Evolutionary conservation across 2,888 invertebrate genomes (phyloP).

Genomic region (Hirtodrosophila confusa): DNA sequence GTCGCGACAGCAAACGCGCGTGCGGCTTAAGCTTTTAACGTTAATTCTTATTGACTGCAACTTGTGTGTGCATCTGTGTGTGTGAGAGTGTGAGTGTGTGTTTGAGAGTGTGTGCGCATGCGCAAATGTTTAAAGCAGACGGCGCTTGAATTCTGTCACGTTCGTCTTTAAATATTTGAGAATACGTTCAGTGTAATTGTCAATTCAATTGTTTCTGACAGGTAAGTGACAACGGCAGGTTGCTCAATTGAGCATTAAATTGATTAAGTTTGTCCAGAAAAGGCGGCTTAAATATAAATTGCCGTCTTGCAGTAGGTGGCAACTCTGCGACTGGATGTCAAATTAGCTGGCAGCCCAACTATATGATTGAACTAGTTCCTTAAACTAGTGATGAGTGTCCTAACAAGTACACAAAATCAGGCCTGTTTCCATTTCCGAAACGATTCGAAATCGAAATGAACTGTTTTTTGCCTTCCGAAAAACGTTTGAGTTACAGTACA

Average conservation of each 20-base stretch:
- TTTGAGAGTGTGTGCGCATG: slow-evolving; percentile 26
- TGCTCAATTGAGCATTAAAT: slow-evolving; percentile 20
- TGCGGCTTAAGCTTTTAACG: slow-evolving; percentile 57
- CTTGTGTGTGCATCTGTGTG: slow-evolving; percentile 2
- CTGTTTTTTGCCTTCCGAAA: too few relatives aligned
- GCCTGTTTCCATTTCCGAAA: too few relatives aligned
- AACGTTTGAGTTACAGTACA: too few relatives aligned
- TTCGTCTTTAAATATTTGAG: slow-evolving; percentile 37
- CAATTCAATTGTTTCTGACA: slow-evolving; percentile 40
- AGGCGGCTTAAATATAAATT: too few relatives aligned
- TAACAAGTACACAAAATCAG: too few relatives aligned
- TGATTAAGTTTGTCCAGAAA: slow-evolving; percentile 2
- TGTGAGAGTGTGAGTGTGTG: slow-evolving; percentile 5
- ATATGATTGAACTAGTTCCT: too few relatives aligned
- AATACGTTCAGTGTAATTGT: slow-evolving; percentile 41
- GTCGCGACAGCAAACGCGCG: slow-evolving; percentile 77
- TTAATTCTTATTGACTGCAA: slow-evolving; percentile 61
- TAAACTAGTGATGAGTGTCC: too few relatives aligned
- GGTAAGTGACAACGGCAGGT: slow-evolving; percentile 42
- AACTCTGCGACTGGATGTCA: slow-evolving; percentile 7
- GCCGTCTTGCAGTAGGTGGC: not conserved
- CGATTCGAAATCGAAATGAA: too few relatives aligned
- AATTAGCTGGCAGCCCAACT: too few relatives aligned
- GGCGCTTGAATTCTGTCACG: slow-evolving; percentile 49
- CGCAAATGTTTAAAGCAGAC: slow-evolving; percentile 26